Percentiles rank a stretch among this genome's conserved stretches.
Conservation (phyloP, 1,140 invertebrate genomes). For the Papilio polytes region DNA sequence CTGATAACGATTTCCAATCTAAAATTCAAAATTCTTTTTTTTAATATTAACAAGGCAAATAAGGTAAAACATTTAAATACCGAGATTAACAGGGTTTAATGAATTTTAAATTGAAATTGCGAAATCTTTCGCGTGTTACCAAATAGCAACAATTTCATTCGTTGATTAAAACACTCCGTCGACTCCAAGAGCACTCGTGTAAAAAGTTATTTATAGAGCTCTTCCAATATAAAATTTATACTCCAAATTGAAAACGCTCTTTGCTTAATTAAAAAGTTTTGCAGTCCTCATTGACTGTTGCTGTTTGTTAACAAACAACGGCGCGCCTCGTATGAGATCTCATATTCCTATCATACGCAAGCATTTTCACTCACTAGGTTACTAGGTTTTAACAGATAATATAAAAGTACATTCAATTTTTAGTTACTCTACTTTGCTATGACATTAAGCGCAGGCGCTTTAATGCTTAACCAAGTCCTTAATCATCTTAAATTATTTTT, state of each 20-base stretch:
- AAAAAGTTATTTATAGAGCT: conserved; percentile 41
- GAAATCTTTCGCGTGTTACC: conserved; percentile 34
- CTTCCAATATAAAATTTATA: conserved; percentile 41
- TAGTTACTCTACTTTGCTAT: background rate
- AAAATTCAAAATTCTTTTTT: background rate
- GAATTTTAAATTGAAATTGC: conserved; percentile 22
- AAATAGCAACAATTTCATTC: conserved; percentile 40
- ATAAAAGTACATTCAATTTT: background rate
- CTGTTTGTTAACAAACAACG: conserved; percentile 34
- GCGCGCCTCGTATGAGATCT: conserved; percentile 24
- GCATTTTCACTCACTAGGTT: background rate
- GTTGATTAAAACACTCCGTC: conserved; percentile 41
- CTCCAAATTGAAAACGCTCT: conserved; percentile 40
- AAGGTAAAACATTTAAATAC: background rate
- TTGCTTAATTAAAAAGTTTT: conserved; percentile 42
- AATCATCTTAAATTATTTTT: background rate
- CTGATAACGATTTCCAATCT: background rate
- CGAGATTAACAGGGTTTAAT: background rate
- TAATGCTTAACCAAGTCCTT: background rate
- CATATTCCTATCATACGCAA: conserved; percentile 7
- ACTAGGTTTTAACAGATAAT: conserved; percentile 2
- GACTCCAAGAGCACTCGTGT: conserved; percentile 38
- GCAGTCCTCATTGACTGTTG: conserved; percentile 33
- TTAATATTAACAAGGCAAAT: background rate
- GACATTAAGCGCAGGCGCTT: background rate